phyloP scores from a whole-genome alignment of 2,888 invertebrate genomes.

The Ormia ochracea region DNA sequence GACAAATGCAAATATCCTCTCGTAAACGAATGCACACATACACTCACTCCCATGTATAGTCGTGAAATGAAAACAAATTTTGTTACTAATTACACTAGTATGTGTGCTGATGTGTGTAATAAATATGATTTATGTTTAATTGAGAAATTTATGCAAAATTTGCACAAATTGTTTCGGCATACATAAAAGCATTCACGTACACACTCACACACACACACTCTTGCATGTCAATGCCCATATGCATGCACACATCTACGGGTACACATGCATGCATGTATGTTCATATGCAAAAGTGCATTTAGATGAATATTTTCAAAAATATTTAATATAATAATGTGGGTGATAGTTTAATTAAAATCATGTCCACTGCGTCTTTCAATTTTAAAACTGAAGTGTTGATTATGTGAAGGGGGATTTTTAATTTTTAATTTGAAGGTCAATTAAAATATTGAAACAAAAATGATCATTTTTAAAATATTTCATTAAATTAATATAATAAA shows the following conservation, averaged over 20 bases:
- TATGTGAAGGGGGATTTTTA: not conserved
- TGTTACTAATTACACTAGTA: not conserved
- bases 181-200: not conserved
- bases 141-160: conserved; percentile 63
- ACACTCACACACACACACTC: not conserved
- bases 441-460: not conserved
- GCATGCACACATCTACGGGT: too few species aligned
- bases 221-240: too few species aligned
- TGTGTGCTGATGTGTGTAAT: conserved; percentile 30
- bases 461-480: not conserved
- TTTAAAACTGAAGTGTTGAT: conserved; percentile 6
- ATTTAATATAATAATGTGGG: conserved; percentile 2
- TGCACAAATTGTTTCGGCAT: conserved; percentile 50
- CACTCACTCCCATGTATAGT: too few species aligned
- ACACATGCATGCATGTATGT: not conserved
- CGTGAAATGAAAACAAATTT: not conserved
- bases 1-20: conserved; percentile 55
- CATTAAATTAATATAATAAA: too few species aligned
- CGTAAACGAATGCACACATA: not conserved
- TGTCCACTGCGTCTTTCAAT: conserved; percentile 5
- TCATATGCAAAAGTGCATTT: not conserved
- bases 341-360: conserved; percentile 35
- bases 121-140: conserved; percentile 62
- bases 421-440: not conserved
- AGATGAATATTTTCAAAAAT: not conserved